Percentiles rank a stretch among this genome's conserved stretches.
phyloP scores from a whole-genome alignment of 2,888 invertebrate genomes.

The Trichogramma evanescens region DNA sequence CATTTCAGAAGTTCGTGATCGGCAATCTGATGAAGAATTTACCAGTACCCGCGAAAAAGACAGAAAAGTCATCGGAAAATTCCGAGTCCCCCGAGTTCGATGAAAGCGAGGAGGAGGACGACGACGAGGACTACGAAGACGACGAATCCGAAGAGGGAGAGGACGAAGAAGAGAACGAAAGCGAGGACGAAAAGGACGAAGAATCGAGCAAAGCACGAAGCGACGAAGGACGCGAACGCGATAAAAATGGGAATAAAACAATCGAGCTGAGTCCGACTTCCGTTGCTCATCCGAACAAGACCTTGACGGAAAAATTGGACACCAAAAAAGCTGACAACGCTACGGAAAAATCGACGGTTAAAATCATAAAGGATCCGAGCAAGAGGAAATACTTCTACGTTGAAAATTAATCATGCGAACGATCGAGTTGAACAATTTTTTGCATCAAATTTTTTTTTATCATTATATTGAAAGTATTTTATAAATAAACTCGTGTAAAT shows the following conservation, averaged over 20 bases:
- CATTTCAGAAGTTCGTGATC: slow-evolving; percentile 27
- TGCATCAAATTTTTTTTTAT: no score
- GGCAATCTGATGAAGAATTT: slow-evolving; percentile 21
- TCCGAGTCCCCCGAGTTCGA: background rate
- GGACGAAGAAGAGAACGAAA: background rate
- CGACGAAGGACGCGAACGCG: background rate
- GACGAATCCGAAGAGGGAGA: slow-evolving; percentile 4
- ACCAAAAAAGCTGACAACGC: background rate
- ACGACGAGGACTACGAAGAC: slow-evolving; percentile 6
- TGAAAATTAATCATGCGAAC: slow-evolving; percentile 16
- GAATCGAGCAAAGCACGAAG: background rate
- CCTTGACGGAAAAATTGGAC: no score
- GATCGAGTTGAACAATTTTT: background rate
- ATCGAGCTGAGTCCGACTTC: background rate
- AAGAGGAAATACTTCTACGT: slow-evolving; percentile 30
- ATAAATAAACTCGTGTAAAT: no score
- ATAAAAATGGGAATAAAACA: background rate
- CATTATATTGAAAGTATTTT: no score
- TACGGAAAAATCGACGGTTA: background rate
- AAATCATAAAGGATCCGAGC: slow-evolving; percentile 27
- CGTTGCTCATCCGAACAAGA: background rate
- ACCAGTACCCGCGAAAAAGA: background rate
- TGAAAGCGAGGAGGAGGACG: slow-evolving; percentile 1
- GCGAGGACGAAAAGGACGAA: background rate
- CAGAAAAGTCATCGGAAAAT: background rate